Percentiles rank a stretch among this genome's conserved stretches.
These are phyloP conservation scores for Drosophila greeni DNA, from an alignment of 2,888 invertebrate genomes.

Conservation along the genomic window DNA sequence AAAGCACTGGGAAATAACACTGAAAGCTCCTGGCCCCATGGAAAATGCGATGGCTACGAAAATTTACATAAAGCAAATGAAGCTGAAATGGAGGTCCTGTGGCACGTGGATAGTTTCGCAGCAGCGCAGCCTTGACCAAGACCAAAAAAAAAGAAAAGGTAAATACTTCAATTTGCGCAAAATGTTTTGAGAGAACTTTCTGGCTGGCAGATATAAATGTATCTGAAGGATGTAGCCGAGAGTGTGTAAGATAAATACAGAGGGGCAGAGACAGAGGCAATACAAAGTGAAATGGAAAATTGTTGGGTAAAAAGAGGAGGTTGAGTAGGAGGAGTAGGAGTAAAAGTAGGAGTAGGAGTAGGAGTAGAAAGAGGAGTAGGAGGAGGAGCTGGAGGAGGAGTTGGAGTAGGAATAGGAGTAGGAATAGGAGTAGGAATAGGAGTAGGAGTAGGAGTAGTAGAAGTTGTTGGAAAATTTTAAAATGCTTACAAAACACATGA, in stretches of 20 bases:
- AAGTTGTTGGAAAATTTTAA: conserved; percentile 64
- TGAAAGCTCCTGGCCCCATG: conserved; percentile 31
- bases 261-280: conserved; percentile 15
- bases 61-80: conserved; percentile 70
- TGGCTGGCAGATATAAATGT: conserved; percentile 3
- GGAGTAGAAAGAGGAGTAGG: not conserved
- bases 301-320: conserved; percentile 13
- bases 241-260: conserved; percentile 53
- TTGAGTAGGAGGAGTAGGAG: conserved; percentile 25
- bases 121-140: conserved; percentile 48
- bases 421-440: not conserved
- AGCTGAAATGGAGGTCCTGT: conserved; percentile 53
- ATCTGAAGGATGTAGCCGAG: not conserved
- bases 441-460: conserved; percentile 17
- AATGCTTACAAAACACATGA: conserved; percentile 50
- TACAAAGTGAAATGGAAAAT: conserved; percentile 65
- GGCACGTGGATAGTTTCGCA: conserved; percentile 37
- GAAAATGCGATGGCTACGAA: conserved; percentile 2
- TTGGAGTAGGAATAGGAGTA: conserved; percentile 15
- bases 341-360: conserved; percentile 15
- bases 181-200: no score
- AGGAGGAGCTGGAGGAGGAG: conserved; percentile 26
- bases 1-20: conserved; percentile 57
- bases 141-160: no score
- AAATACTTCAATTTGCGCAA: conserved; percentile 70